phyloP scores from a whole-genome alignment of 1,140 invertebrate species.

The Orius insidiosus region DNA sequence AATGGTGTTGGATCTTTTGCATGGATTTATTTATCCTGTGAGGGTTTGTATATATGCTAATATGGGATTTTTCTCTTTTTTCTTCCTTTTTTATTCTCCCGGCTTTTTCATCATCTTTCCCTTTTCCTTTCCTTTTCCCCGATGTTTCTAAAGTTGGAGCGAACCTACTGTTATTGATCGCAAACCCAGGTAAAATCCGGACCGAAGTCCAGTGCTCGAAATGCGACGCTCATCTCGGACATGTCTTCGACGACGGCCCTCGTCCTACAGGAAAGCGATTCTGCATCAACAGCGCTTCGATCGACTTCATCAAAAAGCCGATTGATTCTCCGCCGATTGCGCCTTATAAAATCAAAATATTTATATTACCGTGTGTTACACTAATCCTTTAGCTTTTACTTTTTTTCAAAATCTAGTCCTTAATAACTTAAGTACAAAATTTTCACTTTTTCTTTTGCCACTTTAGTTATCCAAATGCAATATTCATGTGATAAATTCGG shows the following conservation, averaged over 20 bases:
- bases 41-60: constrained; percentile 14
- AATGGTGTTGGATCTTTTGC: too few species aligned
- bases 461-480: too few species aligned
- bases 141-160: constrained; percentile 44
- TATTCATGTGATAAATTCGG: too few species aligned
- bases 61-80: constrained; percentile 17
- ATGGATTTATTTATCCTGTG: neutral
- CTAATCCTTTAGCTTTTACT: neutral
- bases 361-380: neutral
- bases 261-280: constrained; percentile 82
- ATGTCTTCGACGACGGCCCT: constrained; percentile 96
- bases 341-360: constrained; percentile 1
- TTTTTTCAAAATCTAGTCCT: neutral
- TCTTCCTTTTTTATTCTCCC: constrained; percentile 6
- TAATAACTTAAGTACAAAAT: too few species aligned
- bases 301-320: constrained; percentile 50
- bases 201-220: constrained; percentile 74
- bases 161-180: constrained; percentile 87
- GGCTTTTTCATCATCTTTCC: constrained; percentile 1
- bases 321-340: neutral
- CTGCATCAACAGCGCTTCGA: constrained; percentile 85
- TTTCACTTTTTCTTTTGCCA: too few species aligned
- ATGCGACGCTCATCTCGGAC: constrained; percentile 87
- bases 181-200: constrained; percentile 72
- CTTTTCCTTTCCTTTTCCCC: neutral